Conservation (phyloP, 2,888 invertebrate genomes). For the Rhabditoides inermis region DNA sequence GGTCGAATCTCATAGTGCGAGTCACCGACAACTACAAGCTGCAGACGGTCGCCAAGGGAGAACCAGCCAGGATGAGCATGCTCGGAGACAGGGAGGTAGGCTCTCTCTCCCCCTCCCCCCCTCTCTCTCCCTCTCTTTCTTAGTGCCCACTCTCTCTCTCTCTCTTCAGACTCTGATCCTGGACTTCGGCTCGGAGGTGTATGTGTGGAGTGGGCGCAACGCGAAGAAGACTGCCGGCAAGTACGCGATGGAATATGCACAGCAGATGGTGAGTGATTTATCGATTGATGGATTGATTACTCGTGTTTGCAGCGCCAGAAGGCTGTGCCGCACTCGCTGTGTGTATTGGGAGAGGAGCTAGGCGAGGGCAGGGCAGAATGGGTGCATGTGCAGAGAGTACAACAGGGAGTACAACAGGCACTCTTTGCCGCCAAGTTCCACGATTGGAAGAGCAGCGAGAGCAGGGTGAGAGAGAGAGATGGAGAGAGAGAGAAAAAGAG, state of each 20-base stretch:
- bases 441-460: constrained; percentile 4
- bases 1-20: too few relatives aligned
- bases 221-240: constrained; percentile 25
- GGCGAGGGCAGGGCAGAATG: not conserved
- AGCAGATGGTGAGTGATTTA: constrained; percentile 33
- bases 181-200: constrained; percentile 45
- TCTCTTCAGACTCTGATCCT: constrained; percentile 31
- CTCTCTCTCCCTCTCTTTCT: not conserved
- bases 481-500: constrained; percentile 5
- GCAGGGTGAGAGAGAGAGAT: not conserved
- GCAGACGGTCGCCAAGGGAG: not conserved
- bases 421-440: too few relatives aligned
- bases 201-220: constrained; percentile 38
- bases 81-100: not conserved
- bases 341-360: not conserved
- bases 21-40: too few relatives aligned
- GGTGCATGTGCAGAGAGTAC: too few relatives aligned
- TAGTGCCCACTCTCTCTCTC: not conserved
- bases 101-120: not conserved
- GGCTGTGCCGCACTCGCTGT: too few relatives aligned
- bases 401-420: too few relatives aligned
- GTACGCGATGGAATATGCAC: constrained; percentile 31
- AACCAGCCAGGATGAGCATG: too few relatives aligned
- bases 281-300: too few relatives aligned
- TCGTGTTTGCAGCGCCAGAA: too few relatives aligned